Conservation (phyloP, 1,140 invertebrate species). For the Zaprionus nigranus region DNA sequence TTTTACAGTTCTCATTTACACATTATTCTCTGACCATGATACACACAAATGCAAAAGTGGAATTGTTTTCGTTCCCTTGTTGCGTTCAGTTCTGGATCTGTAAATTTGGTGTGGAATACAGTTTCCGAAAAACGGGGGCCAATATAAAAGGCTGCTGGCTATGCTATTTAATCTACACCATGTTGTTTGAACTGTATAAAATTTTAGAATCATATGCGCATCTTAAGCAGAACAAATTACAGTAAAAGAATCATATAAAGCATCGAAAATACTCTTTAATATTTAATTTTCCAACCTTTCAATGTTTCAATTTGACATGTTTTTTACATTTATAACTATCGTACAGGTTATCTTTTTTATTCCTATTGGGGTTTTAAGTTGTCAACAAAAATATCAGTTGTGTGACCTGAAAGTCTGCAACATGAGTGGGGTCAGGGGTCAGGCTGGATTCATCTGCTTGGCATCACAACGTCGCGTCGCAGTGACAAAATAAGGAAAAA, state of each 20-base stretch:
- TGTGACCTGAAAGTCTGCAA: constrained; percentile 60
- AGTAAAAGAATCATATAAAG: no score
- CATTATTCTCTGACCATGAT: constrained; percentile 18
- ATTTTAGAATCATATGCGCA: no score
- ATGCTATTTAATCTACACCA: no score
- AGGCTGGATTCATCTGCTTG: constrained; percentile 30
- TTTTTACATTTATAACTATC: no score
- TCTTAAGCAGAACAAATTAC: no score
- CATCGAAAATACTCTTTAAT: no score
- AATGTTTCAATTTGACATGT: no score
- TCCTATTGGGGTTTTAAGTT: constrained; percentile 47
- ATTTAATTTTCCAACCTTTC: no score
- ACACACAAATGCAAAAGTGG: constrained; percentile 23
- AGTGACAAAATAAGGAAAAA: constrained; percentile 31
- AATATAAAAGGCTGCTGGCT: no score
- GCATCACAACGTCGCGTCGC: constrained; percentile 34
- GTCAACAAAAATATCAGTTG: constrained; percentile 76
- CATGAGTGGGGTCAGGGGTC: constrained; percentile 8
- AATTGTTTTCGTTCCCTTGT: constrained; percentile 58
- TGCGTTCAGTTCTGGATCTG: constrained; percentile 62
- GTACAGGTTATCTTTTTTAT: constrained; percentile 5
- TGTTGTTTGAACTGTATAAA: no score
- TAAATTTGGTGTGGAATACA: constrained; percentile 41
- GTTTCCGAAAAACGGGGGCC: not conserved
- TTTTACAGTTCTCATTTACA: not conserved